Evolutionary conservation across 2,888 invertebrate species (phyloP).

Genomic region (Drosophila multiciliata): DNA sequence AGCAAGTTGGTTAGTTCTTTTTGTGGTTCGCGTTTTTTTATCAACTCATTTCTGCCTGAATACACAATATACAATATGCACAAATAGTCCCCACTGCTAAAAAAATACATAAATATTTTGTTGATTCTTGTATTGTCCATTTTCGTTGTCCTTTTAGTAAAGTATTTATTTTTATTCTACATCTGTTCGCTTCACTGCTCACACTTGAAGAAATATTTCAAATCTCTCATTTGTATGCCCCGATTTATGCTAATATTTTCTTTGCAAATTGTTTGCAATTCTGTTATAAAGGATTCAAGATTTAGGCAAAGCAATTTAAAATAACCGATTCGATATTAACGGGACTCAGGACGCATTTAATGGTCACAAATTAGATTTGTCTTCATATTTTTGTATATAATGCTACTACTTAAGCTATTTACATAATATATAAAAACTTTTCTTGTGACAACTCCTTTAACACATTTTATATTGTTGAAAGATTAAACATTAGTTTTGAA

Average conservation of each 20-base stretch:
- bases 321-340: background rate
- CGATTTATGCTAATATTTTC: slow-evolving; percentile 62
- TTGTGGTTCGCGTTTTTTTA: slow-evolving; percentile 46
- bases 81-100: slow-evolving; percentile 41
- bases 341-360: background rate
- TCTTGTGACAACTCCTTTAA: background rate
- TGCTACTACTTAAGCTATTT: background rate
- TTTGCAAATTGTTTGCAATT: slow-evolving; percentile 22
- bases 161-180: slow-evolving; percentile 30
- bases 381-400: background rate
- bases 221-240: slow-evolving; percentile 33
- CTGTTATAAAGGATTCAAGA: background rate
- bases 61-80: slow-evolving; percentile 46
- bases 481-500: background rate
- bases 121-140: slow-evolving; percentile 21
- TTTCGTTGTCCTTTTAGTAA: slow-evolving; percentile 33
- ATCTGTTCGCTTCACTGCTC: slow-evolving; percentile 30
- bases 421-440: background rate
- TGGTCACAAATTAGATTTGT: background rate
- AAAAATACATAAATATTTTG: slow-evolving; percentile 17
- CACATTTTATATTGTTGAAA: background rate
- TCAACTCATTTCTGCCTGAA: slow-evolving; percentile 64
- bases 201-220: slow-evolving; percentile 16
- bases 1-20: slow-evolving; percentile 22
- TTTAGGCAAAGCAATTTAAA: background rate